Base-by-base conservation (phyloP, 2,888 invertebrate species). In the Tholera decimalis region DNA sequence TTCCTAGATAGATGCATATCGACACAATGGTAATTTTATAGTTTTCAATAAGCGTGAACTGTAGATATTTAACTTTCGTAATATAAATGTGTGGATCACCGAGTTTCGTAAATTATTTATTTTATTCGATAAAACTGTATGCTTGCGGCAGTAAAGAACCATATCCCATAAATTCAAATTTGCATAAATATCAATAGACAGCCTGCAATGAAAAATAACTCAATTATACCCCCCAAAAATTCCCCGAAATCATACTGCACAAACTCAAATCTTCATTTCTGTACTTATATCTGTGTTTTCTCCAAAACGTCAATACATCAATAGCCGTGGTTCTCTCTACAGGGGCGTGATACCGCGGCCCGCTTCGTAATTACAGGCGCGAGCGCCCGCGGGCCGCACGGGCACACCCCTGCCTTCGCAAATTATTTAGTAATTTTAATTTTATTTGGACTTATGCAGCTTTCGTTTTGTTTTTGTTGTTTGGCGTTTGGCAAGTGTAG, bases 341-440 rank as follows among this genome's bases (percentile, higher is more conserved):
- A 85, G 86, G 90, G 91, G 90, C 92, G 93, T 85, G 85, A 79
- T 73, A 83, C 74, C 83, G 91, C 91, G 91, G 91, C 83, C 87
- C 85, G 88, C 83, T 77, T 81, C 88, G 87, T 94, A 94, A 94
- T 95, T 94, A 94, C 93, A 94, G 93, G 85, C 89, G 80, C 79
- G 81, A 77, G 85, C 70, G 86, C 88, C 93, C 89, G 88, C 90
- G 87, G 92, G 91, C 91, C 88, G 86, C 84, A 82, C 84, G 85
- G 89, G 85, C 85, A 86, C 87, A 84, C 89, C 89, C 90, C 88
- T 88, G 86, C 86, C 85, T 83, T 82, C 79, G 92, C 91, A 92
- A 92, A 95, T 94, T 94, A 95, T 95, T 95, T 94, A 92, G 91
- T 93, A 89, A 91, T 90, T 92, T 93, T 93, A 89, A 89, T 92